Percentiles rank a stretch among this genome's conserved stretches.
These are phyloP conservation scores for Eurystomus gularis DNA, from an alignment of 2,113 vertebrate species.

Conservation along the genomic window DNA sequence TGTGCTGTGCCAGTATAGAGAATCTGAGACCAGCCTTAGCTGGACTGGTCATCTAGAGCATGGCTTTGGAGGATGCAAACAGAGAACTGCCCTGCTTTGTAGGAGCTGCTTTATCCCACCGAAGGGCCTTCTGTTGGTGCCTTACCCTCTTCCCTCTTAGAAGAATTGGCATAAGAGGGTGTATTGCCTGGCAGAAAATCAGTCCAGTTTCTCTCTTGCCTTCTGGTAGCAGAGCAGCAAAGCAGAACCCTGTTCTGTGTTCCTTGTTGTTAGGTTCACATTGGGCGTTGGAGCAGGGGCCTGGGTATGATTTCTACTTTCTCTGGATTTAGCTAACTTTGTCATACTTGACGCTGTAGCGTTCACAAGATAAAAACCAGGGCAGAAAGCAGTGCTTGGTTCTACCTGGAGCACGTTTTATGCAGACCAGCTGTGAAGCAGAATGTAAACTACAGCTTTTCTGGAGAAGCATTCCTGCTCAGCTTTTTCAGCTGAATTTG, in stretches of 20 bases:
- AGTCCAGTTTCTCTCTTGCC: background rate
- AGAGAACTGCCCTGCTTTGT: background rate
- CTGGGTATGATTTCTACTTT: background rate
- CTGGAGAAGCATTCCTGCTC: background rate
- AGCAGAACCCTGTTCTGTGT: background rate
- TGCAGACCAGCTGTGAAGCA: background rate
- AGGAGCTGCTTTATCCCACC: background rate
- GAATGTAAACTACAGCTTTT: background rate
- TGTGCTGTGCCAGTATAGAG: background rate
- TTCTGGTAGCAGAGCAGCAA: background rate
- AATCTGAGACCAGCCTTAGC: background rate
- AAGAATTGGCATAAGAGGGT: background rate
- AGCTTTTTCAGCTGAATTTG: background rate
- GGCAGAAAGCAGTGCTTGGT: background rate
- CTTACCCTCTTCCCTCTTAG: background rate
- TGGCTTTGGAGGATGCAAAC: background rate
- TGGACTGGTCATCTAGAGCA: background rate
- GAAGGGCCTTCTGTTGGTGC: background rate
- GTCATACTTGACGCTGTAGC: background rate
- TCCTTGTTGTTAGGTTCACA: background rate
- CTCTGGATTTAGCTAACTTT: background rate
- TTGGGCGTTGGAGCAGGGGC: background rate
- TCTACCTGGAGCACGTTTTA: background rate
- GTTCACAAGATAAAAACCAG: background rate
- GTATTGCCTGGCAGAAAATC: background rate